Evolutionary conservation across 2,888 invertebrate genomes (phyloP).

Genomic region (Diplolepis rosae): DNA sequence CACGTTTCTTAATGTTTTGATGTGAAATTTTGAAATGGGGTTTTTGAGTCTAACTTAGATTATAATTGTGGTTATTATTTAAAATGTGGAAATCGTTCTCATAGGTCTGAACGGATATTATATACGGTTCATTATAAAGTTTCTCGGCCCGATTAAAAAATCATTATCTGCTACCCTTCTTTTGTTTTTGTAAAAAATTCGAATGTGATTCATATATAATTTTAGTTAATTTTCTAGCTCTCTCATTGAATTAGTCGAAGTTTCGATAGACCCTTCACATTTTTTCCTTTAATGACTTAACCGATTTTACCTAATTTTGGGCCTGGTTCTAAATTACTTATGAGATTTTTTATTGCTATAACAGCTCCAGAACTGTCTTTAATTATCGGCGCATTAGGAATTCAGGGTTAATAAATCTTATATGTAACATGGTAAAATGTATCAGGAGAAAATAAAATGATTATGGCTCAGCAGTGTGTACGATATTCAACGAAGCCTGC

Average conservation of each 20-base stretch:
- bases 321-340: not conserved
- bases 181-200: not conserved
- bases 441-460: constrained; percentile 17
- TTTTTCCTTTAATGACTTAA: not conserved
- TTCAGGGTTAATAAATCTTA: not conserved
- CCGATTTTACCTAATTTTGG: not conserved
- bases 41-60: not conserved
- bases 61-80: not conserved
- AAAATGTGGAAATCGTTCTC: not conserved
- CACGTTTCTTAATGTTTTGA: not conserved
- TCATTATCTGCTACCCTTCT: constrained; percentile 13
- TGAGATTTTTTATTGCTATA: not conserved
- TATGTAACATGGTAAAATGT: not conserved
- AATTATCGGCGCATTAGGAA: not conserved
- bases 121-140: constrained; percentile 7
- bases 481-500: constrained; percentile 13
- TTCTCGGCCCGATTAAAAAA: constrained; percentile 1
- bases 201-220: not conserved
- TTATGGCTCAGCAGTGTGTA: not conserved
- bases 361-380: not conserved
- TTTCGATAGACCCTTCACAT: not conserved
- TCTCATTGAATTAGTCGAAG: not conserved
- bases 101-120: not conserved
- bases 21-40: not conserved
- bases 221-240: not conserved